Base-by-base conservation (phyloP, 2,888 invertebrate genomes). In the Psylliodes chrysocephalus region DNA sequence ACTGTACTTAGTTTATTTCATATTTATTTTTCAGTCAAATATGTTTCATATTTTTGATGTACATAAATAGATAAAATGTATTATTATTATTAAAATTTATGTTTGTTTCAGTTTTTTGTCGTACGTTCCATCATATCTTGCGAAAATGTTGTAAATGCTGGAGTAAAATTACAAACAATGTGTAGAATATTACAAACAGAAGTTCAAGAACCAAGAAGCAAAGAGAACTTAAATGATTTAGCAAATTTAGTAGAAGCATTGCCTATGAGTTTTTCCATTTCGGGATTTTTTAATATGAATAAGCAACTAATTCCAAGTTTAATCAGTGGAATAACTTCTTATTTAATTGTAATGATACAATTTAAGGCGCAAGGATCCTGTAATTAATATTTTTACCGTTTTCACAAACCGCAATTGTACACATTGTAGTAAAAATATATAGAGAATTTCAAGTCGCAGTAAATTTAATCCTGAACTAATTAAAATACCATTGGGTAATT, bases 341-440 rank as follows among this genome's bases (percentile, higher is more conserved):
- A 52, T 52, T 35, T 52, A 1, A 52, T 52, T 7, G 35, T 52
- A 18, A 19, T 52, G 35, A 52, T 52, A 8, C 52, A 52, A 12
- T 52, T 52, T 52, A 52, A 52, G n/a, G 33, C 35, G 17, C 52
- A 52, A 52, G 35, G 35, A 19, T n/a, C n/a, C n/a, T n/a, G n/a
- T n/a, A n/a, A n/a, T n/a, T n/a, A n/a, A n/a, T n/a, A n/a, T n/a
- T n/a, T n/a, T n/a, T n/a, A n/a, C n/a, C n/a, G n/a, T n/a, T n/a
- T n/a, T n/a, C n/a, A n/a, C n/a, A n/a, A n/a, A n/a, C n/a, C n/a
- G n/a, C n/a, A n/a, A n/a, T n/a, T n/a, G n/a, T n/a, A n/a, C n/a
- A n/a, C n/a, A n/a, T n/a, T n/a, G n/a, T n/a, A n/a, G n/a, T n/a
- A n/a, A n/a, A n/a, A n/a, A n/a, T n/a, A n/a, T n/a, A n/a, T n/a